Evolutionary conservation across 1,140 invertebrate genomes (phyloP).

Genomic region (Pogonomyrmex barbatus): DNA sequence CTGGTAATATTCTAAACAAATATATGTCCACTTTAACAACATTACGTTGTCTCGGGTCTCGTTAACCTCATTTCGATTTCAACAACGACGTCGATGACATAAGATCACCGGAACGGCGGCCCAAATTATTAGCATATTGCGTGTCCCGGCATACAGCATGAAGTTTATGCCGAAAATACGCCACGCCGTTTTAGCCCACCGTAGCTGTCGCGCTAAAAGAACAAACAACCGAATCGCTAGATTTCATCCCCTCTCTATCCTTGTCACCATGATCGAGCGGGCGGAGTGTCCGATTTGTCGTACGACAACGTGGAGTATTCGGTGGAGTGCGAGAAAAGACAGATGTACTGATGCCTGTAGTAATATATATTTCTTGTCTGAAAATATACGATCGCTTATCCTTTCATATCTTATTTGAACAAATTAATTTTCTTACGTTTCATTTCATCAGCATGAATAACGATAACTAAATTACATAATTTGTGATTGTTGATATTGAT

Average conservation of each 20-base stretch:
- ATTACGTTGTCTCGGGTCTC: neutral
- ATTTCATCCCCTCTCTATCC: slow-evolving; percentile 12
- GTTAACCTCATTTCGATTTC: slow-evolving; percentile 55
- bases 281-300: slow-evolving; percentile 49
- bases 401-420: neutral
- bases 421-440: slow-evolving; percentile 1
- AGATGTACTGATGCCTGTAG: neutral
- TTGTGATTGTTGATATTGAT: neutral
- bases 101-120: slow-evolving; percentile 60
- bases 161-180: slow-evolving; percentile 76
- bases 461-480: neutral
- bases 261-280: neutral
- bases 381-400: neutral
- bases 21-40: neutral
- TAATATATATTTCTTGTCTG: neutral
- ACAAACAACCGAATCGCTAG: slow-evolving; percentile 68
- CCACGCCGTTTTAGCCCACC: slow-evolving; percentile 27
- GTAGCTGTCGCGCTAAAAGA: slow-evolving; percentile 69
- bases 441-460: neutral
- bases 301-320: neutral
- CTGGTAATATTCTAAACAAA: neutral
- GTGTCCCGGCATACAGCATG: slow-evolving; percentile 79
- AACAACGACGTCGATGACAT: slow-evolving; percentile 61
- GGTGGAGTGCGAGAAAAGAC: neutral
- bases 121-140: slow-evolving; percentile 81